Base-by-base conservation (phyloP, 2,888 invertebrate species). In the Harpalus rufipes region DNA sequence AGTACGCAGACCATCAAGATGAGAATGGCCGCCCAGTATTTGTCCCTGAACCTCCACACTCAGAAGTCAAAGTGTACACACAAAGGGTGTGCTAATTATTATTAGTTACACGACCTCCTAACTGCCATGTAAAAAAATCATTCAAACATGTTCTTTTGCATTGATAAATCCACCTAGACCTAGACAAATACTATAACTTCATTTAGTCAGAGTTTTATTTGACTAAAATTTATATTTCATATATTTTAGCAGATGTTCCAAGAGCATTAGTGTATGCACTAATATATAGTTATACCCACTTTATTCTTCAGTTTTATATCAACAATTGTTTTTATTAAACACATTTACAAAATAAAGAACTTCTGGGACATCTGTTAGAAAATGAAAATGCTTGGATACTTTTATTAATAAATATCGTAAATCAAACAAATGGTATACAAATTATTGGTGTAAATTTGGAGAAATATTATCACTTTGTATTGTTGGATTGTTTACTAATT, bases 1-100 rank as follows among this genome's bases (percentile, higher is more conserved):
- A 92, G 4, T 97, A 95, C 89, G 90, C 91, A 0, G 95, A 96
- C 79, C 95, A 96, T 88, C 89, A 90, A 87, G 92, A 93, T 12
- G 44, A 8, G 81, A 92, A 95, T 79, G 94, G 94, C 12, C 92
- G 93, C 72, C 92, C 94, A 0, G 92, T 96, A 1, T 93, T 95
- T 84, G 92, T 93, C 16, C 96, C 96, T 0, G 93, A 92, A 72
- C 90, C 92, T 5, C 91, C 91, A 0, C 91, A 91, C 85, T 88
- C 85, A 51, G 88, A 88, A 44, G 88, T 89, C 65, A 88, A 87
- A 63, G 88, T 90, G n/a, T 90, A 89, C 86, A 88, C 88, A 16
- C 89, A 90, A 87, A 87, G 87, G 80, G 85, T 85, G 65, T 63
- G 56, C 74, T 84, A 74, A 84, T 63, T 39, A 74, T 21, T 6